Evolutionary conservation across 2,888 invertebrate species (phyloP).

Genomic region (Ecdyonurus torrentis): DNA sequence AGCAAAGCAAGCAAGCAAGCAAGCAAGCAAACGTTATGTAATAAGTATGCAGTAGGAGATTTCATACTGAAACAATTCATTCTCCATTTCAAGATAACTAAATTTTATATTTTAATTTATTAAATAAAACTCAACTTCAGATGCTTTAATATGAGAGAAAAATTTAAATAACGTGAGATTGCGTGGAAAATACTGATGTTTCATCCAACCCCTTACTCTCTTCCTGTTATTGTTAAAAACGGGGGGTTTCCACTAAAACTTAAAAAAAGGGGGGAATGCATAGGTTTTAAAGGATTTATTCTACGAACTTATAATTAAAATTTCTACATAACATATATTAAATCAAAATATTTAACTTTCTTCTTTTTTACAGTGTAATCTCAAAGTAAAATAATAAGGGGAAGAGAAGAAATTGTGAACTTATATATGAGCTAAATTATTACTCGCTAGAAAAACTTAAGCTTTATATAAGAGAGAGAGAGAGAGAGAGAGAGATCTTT

Average conservation of each 20-base stretch:
- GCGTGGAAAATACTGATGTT: not conserved
- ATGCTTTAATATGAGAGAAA: not conserved
- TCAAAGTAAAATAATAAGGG: not conserved
- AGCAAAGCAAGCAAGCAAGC: not conserved
- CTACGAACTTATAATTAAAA: not conserved
- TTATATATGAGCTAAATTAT: not conserved
- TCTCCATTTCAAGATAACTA: not conserved
- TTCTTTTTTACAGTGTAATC: not conserved
- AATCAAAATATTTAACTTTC: not conserved
- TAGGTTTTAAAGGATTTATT: not conserved
- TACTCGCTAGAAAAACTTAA: no score
- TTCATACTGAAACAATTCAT: not conserved
- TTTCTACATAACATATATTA: not conserved
- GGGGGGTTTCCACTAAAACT: no score
- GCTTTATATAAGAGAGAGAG: no score
- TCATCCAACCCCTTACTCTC: no score
- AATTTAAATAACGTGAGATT: not conserved
- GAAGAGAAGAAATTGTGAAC: not conserved
- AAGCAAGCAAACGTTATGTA: not conserved
- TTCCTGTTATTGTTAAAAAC: no score
- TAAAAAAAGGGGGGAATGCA: no score
- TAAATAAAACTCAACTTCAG: not conserved
- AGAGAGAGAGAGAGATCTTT: no score
- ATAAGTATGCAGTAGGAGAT: not conserved
- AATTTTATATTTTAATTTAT: not conserved